Evolutionary conservation across 2,113 vertebrate species (phyloP).

Genomic region (Actenoides lindsayi): DNA sequence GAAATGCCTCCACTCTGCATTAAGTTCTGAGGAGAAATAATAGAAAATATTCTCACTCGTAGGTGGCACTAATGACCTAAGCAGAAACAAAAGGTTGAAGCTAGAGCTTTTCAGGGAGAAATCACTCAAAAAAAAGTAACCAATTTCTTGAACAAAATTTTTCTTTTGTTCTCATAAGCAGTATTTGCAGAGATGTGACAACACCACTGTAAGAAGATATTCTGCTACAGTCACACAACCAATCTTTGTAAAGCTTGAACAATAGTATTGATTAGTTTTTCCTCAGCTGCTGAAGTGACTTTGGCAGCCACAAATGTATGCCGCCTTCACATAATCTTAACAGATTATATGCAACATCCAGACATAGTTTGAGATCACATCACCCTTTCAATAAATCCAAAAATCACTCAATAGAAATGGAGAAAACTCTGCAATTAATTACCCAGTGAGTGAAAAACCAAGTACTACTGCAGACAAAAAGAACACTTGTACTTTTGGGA

Average conservation of each 20-base stretch:
- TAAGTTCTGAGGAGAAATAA: neutral
- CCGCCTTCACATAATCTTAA: neutral
- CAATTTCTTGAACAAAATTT: neutral
- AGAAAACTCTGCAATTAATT: neutral
- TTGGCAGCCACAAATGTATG: neutral
- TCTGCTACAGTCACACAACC: neutral
- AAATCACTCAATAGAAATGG: neutral
- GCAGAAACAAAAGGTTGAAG: neutral
- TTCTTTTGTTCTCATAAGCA: neutral
- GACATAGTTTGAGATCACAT: neutral
- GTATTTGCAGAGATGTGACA: neutral
- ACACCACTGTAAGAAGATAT: neutral
- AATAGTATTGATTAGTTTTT: neutral
- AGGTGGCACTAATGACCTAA: neutral
- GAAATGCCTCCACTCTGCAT: neutral
- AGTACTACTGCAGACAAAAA: neutral
- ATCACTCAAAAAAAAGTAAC: accelerated
- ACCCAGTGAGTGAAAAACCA: neutral
- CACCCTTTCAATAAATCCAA: neutral
- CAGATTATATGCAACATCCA: neutral
- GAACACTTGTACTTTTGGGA: neutral
- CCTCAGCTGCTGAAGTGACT: neutral
- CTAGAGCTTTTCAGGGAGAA: neutral
- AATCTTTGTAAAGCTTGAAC: neutral
- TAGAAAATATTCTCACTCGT: neutral